Percentiles rank a stretch among this genome's conserved stretches.
phyloP scores from a whole-genome alignment of 2,888 invertebrate species.

The Stenchaetothrips biformis region DNA sequence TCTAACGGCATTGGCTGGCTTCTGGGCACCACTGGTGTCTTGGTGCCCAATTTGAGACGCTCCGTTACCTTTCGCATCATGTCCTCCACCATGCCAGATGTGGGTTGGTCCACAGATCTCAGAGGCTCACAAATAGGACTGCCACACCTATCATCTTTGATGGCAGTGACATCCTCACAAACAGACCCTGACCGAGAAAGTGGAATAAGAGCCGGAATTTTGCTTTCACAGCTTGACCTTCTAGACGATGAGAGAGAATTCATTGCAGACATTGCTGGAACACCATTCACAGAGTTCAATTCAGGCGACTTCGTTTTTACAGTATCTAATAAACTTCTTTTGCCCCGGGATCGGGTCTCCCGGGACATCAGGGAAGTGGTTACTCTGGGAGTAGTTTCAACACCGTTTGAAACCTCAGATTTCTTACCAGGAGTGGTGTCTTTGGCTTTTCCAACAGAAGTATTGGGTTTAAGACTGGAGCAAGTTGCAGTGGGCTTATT shows the following conservation, averaged over 20 bases:
- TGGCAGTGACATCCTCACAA: not conserved
- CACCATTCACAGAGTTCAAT: not conserved
- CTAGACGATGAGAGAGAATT: not conserved
- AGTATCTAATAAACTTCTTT: not conserved
- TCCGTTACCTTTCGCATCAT: conserved; percentile 6
- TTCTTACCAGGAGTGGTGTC: not conserved
- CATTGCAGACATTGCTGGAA: not conserved
- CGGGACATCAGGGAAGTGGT: not conserved
- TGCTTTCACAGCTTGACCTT: conserved; percentile 5
- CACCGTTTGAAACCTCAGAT: not conserved
- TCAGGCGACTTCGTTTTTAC: not conserved
- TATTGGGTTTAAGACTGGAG: no score
- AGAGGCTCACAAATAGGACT: not conserved
- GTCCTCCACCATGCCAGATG: not conserved
- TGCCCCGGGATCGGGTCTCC: not conserved
- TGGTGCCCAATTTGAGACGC: not conserved
- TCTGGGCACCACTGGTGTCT: not conserved
- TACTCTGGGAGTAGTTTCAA: not conserved
- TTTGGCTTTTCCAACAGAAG: no score
- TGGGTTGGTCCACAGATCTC: not conserved
- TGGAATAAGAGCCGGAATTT: not conserved
- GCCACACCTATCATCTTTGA: not conserved
- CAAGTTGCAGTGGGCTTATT: no score
- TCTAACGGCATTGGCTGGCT: conserved; percentile 60
- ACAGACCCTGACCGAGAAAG: not conserved